These are phyloP conservation scores for Eumerus sabulonum DNA, from an alignment of 2,888 invertebrate species.

Conservation along the genomic window DNA sequence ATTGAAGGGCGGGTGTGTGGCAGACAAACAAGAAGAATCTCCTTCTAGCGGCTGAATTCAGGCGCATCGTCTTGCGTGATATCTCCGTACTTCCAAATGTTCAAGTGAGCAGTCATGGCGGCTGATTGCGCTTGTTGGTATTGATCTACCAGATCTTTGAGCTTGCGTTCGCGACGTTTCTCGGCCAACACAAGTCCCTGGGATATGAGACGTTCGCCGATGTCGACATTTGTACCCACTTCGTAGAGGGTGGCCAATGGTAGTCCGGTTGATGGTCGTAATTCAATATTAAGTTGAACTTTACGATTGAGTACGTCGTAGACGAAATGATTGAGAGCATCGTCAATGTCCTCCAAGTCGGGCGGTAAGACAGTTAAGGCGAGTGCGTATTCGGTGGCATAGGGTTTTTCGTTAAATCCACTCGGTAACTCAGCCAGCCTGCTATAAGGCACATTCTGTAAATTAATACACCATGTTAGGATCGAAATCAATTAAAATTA, in stretches of 20 bases:
- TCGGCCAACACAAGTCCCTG: constrained; percentile 93
- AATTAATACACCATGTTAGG: constrained; percentile 6
- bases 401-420: constrained; percentile 87
- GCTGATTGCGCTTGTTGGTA: constrained; percentile 92
- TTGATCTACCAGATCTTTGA: constrained; percentile 88
- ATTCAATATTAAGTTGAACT: constrained; percentile 91
- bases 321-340: constrained; percentile 85
- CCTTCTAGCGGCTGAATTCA: constrained; percentile 77
- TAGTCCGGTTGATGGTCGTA: constrained; percentile 79
- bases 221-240: constrained; percentile 76
- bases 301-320: constrained; percentile 85
- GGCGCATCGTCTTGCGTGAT: constrained; percentile 81
- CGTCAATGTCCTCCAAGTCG: constrained; percentile 91
- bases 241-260: constrained; percentile 78
- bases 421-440: constrained; percentile 91
- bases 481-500: too few relatives aligned
- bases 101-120: constrained; percentile 91
- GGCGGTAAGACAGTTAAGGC: constrained; percentile 91
- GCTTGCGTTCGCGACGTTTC: constrained; percentile 87
- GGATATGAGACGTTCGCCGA: constrained; percentile 88
- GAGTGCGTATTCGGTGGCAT: constrained; percentile 91
- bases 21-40: constrained; percentile 76
- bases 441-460: constrained; percentile 82
- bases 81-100: constrained; percentile 99
- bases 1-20: constrained; percentile 79